phyloP scores from a whole-genome alignment of 2,113 vertebrate species.

The Bubo blakistoni region DNA sequence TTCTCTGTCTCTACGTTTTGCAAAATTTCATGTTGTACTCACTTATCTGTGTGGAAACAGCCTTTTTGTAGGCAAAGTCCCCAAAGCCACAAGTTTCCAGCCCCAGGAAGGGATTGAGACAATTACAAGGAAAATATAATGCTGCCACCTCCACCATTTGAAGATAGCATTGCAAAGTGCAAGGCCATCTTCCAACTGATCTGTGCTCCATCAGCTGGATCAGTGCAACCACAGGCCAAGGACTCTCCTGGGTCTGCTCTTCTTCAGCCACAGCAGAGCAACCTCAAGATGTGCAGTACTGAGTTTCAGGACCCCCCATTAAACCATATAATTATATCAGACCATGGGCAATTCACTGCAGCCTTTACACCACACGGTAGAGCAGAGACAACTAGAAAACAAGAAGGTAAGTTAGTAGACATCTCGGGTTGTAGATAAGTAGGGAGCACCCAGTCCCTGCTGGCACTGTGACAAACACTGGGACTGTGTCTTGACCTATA shows the following conservation, averaged over 20 bases:
- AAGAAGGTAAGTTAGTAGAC: not conserved
- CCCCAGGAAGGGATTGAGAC: not conserved
- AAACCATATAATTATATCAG: not conserved
- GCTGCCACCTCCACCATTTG: not conserved
- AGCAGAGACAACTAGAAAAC: not conserved
- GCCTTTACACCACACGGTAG: not conserved
- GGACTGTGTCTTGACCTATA: not conserved
- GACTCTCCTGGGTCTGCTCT: not conserved
- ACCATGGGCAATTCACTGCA: not conserved
- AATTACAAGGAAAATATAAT: not conserved
- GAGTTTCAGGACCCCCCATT: not conserved
- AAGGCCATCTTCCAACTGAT: not conserved
- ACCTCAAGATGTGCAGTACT: not conserved
- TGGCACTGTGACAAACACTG: not conserved
- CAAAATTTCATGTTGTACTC: not conserved
- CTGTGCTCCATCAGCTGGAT: not conserved
- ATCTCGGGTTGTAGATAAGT: not conserved
- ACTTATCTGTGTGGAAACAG: not conserved
- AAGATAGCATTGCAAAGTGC: not conserved
- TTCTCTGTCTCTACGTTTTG: not conserved
- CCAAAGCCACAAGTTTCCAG: not conserved
- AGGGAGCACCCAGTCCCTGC: not conserved
- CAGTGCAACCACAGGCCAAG: not conserved
- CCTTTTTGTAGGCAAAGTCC: not conserved
- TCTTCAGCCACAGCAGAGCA: not conserved